phyloP scores from a whole-genome alignment of 2,113 vertebrate genomes.

The Psophia crepitans region DNA sequence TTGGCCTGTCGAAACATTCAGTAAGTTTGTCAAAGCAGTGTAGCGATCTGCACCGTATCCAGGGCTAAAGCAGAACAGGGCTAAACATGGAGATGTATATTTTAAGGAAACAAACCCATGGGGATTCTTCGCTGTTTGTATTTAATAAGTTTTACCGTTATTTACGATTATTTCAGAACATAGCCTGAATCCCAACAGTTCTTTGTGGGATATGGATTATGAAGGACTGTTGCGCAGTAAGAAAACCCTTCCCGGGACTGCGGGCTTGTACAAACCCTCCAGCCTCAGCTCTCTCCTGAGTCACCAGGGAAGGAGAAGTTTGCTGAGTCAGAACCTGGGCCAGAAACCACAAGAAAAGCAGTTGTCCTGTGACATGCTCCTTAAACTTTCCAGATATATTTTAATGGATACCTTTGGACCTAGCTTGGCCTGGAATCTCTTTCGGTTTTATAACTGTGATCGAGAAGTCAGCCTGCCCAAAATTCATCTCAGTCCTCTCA shows the following conservation, averaged over 20 bases:
- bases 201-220: background rate
- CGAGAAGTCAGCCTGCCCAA: background rate
- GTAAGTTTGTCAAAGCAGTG: background rate
- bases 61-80: background rate
- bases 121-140: background rate
- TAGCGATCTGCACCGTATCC: background rate
- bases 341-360: background rate
- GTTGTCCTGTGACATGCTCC: slow-evolving; percentile 3
- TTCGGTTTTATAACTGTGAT: slow-evolving; percentile 28
- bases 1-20: background rate
- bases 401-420: slow-evolving; percentile 8
- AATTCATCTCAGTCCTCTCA: background rate
- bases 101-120: background rate
- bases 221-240: background rate
- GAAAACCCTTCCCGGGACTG: background rate
- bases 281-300: background rate
- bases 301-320: background rate
- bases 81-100: background rate
- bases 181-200: background rate
- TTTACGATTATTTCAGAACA: slow-evolving; percentile 41
- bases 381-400: slow-evolving; percentile 28
- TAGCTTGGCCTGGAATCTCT: slow-evolving; percentile 28
- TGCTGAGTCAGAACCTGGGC: background rate
- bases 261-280: background rate
- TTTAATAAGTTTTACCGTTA: background rate